Conservation (phyloP, 1,140 invertebrate species). For the Drosophila triauraria region DNA sequence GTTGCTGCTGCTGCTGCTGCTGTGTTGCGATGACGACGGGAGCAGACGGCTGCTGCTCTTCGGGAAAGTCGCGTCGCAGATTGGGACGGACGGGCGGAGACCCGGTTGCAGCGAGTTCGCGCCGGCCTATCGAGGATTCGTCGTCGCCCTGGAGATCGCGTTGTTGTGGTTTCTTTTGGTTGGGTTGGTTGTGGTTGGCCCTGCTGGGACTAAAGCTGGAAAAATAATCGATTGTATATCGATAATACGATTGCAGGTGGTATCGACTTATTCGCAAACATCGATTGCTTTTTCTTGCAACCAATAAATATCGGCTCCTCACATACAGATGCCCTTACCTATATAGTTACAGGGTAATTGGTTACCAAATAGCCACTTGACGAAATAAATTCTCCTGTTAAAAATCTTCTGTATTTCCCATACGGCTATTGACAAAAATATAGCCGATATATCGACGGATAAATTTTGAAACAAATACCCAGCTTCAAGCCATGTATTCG, state of each 20-base stretch:
- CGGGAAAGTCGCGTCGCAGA: constrained; percentile 2
- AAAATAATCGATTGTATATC: constrained; percentile 1
- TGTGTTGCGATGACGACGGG: constrained; percentile 10
- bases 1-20: neutral
- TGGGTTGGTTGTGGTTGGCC: constrained; percentile 1
- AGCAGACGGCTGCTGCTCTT: constrained; percentile 7
- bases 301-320: no score
- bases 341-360: neutral
- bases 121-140: constrained; percentile 11
- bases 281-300: neutral
- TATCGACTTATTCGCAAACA: neutral
- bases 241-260: no score
- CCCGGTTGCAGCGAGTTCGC: constrained; percentile 15
- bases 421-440: no score
- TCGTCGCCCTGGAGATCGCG: constrained; percentile 18
- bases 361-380: no score
- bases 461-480: no score
- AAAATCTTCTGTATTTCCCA: no score
- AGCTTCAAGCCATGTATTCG: no score
- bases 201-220: constrained; percentile 1
- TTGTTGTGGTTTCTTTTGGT: constrained; percentile 21
- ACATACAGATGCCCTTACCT: neutral
- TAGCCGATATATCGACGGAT: no score
- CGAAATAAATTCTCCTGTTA: no score
- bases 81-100: constrained; percentile 8